phyloP scores from a whole-genome alignment of 2,797 vertebrate species.

The Alcedo quadribrachys region DNA sequence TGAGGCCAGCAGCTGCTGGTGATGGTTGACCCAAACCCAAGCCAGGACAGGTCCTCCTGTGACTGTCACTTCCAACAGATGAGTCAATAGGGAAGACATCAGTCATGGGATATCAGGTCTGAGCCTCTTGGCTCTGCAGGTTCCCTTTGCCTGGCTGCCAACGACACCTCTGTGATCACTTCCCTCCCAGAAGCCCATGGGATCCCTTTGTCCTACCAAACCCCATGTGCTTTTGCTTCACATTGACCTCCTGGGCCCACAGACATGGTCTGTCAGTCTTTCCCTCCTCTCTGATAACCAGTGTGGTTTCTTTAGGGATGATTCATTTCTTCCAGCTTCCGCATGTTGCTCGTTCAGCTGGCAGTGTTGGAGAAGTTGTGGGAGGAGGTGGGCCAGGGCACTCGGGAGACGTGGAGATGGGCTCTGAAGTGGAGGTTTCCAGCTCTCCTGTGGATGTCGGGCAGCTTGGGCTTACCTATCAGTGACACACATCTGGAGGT shows the following conservation, averaged over 20 bases:
- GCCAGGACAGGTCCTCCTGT: too few species aligned
- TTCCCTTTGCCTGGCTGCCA: background rate
- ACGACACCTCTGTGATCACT: background rate
- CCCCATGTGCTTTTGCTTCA: background rate
- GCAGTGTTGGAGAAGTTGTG: rapidly evolving
- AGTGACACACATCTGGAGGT: background rate
- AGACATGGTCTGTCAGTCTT: background rate
- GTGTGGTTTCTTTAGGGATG: background rate
- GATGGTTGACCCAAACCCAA: too few species aligned
- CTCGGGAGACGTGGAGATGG: background rate
- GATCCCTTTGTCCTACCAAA: background rate
- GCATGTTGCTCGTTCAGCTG: background rate
- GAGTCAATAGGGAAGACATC: background rate
- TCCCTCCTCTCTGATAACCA: background rate
- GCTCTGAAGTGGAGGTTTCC: background rate
- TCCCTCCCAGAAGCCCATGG: background rate
- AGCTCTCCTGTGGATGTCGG: background rate
- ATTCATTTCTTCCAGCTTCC: background rate
- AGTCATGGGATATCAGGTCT: background rate
- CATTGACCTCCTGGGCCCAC: background rate
- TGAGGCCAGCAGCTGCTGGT: too few species aligned
- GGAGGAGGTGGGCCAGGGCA: background rate
- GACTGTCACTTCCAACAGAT: background rate
- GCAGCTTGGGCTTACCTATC: background rate
- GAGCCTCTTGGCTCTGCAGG: background rate